Base-by-base conservation (phyloP, 2,113 vertebrate species). In the Argyrosomus japonicus region DNA sequence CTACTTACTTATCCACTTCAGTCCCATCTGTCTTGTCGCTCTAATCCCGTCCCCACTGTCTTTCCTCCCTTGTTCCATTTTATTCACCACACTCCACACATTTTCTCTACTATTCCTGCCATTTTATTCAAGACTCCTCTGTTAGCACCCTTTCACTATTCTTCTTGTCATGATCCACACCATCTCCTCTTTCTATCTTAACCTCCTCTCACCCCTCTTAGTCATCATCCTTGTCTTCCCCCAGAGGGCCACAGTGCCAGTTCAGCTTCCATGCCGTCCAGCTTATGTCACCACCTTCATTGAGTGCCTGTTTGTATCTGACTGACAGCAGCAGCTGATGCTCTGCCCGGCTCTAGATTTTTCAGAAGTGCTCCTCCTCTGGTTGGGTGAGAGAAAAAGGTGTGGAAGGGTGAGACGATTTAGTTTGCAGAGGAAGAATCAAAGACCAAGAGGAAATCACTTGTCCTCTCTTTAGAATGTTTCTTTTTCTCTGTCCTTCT, bases 261-360 rank as follows among this genome's bases (percentile, higher is more conserved):
- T 75, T 80, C 79, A 75, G 68, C 51, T 36, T 81, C 77, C 63
- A 71, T 78, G 43, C 77, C 29, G 3, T 74, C 43, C 19, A 56
- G 32, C 50, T 91, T 50, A 89, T 81, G 87, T 91, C 88, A 88
- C 81, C 60, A 17, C 57, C 81, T 48, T 75, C 78, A 77, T n/a
- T 11, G 29, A 80, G 83, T 53, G 64, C 32, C 48, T 61, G 68
- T 67, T 70, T 58, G 57, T 36, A 19, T 11, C 36, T 92, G 93
- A 94, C 21, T 90, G 93, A 93, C 91, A 88, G 93, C 84, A 71
- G 13, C 95, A 95, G 88, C 85, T 94, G 94, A 70, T 10, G 10
- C 74, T 77, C 14, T 36, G 43, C 18, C 2, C 6, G 10, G 17
- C 75, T 65, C 45, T 32, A 48, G 27, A 36, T 27, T 81, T 77